Conservation (phyloP, 2,797 vertebrate genomes). For the Erethizon dorsatum region DNA sequence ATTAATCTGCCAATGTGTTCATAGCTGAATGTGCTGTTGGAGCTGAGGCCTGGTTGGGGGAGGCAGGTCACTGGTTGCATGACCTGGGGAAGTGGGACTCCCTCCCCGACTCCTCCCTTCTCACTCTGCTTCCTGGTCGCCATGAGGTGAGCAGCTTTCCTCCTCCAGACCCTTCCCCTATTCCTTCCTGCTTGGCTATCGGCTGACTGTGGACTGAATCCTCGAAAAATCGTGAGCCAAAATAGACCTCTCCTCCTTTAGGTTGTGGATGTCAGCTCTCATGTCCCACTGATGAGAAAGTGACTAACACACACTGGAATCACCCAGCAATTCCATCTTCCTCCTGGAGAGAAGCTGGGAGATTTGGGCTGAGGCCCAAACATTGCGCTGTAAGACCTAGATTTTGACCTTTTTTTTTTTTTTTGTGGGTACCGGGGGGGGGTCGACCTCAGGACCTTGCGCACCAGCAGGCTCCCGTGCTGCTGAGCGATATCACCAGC, state of each 20-base stretch:
- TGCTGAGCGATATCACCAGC: too few relatives aligned
- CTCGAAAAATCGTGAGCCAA: not conserved
- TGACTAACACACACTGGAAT: not conserved
- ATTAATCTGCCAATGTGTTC: not conserved
- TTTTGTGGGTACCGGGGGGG: too few relatives aligned
- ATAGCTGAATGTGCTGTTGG: not conserved
- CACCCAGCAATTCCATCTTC: accelerated
- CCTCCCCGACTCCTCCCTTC: not conserved
- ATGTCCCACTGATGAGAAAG: not conserved
- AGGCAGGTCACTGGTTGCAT: not conserved
- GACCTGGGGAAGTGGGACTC: not conserved
- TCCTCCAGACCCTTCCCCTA: not conserved
- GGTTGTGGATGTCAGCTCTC: not conserved
- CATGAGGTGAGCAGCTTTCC: not conserved
- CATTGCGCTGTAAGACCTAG: not conserved
- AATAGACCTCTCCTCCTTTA: not conserved
- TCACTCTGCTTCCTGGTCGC: not conserved
- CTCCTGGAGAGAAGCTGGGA: not conserved
- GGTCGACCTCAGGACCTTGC: too few relatives aligned
- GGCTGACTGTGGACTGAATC: not conserved
- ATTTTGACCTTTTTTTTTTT: not conserved
- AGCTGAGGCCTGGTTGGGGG: not conserved
- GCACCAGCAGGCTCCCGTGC: too few relatives aligned
- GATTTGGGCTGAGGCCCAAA: not conserved
- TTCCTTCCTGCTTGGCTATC: not conserved